These are phyloP conservation scores for Arremon brunneinucha DNA, from an alignment of 2,797 vertebrate genomes.

Conservation along the genomic window DNA sequence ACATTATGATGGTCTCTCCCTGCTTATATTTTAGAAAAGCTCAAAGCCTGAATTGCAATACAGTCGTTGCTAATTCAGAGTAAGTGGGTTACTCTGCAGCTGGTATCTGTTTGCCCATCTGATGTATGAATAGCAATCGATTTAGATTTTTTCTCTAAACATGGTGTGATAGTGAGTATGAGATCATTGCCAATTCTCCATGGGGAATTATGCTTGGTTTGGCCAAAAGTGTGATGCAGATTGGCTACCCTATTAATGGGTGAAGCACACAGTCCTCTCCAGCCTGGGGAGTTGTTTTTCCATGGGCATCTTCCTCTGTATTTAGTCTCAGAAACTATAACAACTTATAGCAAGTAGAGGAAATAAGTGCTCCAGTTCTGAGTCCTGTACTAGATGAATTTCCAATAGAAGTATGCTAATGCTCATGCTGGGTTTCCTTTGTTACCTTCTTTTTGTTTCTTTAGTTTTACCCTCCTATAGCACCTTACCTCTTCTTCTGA, in stretches of 20 bases:
- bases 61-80: conserved; percentile 25
- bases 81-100: conserved; percentile 54
- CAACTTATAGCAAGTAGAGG: neutral
- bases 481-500: neutral
- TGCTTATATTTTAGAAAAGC: conserved; percentile 34
- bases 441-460: neutral
- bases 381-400: neutral
- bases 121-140: conserved; percentile 49
- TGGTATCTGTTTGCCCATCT: conserved; percentile 62
- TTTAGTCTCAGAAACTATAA: neutral
- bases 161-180: neutral
- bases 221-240: neutral
- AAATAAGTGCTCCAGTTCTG: neutral
- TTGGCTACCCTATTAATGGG: neutral
- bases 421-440: neutral
- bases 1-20: conserved; percentile 46
- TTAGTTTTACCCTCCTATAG: neutral
- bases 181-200: neutral
- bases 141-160: conserved; percentile 31
- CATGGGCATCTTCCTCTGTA: neutral
- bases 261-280: neutral
- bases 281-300: neutral
- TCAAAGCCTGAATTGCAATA: conserved; percentile 37
- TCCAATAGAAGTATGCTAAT: neutral
- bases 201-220: neutral